Percentiles rank a stretch among this genome's conserved stretches.
These are phyloP conservation scores for Notodonta dromedarius DNA, from an alignment of 2,888 invertebrate species.

Conservation along the genomic window DNA sequence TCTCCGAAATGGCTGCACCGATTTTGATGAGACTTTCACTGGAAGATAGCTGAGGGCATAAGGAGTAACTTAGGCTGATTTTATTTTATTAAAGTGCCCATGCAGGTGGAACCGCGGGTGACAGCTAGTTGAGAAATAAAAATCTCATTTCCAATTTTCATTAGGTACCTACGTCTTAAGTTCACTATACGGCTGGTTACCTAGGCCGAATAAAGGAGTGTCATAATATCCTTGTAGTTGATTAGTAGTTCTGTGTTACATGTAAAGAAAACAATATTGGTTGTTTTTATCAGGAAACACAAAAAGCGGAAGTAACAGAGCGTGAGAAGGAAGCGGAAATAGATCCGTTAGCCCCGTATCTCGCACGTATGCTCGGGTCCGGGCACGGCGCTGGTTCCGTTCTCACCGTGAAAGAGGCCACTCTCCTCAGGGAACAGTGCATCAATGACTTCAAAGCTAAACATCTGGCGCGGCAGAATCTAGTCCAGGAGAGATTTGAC, in stretches of 20 bases:
- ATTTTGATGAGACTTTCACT: too few species aligned
- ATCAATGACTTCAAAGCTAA: slow-evolving; percentile 87
- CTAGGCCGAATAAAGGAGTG: too few species aligned
- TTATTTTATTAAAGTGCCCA: too few species aligned
- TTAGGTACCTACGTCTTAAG: too few species aligned
- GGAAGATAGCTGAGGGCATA: too few species aligned
- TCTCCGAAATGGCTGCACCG: too few species aligned
- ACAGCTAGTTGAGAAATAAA: too few species aligned
- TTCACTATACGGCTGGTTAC: too few species aligned
- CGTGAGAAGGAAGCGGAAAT: slow-evolving; percentile 86
- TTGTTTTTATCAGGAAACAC: slow-evolving; percentile 65
- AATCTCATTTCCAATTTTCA: too few species aligned
- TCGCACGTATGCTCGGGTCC: slow-evolving; percentile 84
- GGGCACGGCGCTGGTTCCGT: slow-evolving; percentile 61
- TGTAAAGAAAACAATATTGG: not conserved
- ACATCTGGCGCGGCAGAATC: slow-evolving; percentile 85
- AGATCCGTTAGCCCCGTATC: slow-evolving; percentile 86
- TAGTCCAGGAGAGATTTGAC: slow-evolving; percentile 87
- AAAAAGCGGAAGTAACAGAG: slow-evolving; percentile 78
- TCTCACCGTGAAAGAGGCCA: slow-evolving; percentile 76
- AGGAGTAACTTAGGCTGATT: too few species aligned
- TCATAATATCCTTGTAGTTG: too few species aligned
- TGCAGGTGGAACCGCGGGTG: too few species aligned
- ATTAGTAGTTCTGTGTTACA: not conserved
- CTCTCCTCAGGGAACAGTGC: slow-evolving; percentile 83